A percentile compares a stretch with the other conserved stretches of the same genome.
Conservation (phyloP, 2,888 invertebrate genomes). For the Dicycla oo region DNA sequence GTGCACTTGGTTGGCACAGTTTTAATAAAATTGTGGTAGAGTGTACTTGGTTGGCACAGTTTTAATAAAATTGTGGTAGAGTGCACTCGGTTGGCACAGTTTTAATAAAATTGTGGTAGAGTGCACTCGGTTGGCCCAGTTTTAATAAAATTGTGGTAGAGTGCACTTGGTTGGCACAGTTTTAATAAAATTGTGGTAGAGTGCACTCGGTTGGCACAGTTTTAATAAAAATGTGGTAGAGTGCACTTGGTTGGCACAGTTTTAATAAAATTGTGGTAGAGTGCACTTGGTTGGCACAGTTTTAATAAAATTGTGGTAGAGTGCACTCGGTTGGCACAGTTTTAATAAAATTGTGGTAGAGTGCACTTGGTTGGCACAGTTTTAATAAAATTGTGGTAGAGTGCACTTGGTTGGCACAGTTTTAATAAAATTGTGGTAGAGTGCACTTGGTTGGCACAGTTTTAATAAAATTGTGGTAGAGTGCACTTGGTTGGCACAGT, state of each 20-base stretch:
- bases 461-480: background rate
- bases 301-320: background rate
- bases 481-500: background rate
- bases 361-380: background rate
- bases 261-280: background rate
- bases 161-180: background rate
- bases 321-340: background rate
- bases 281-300: background rate
- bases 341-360: background rate
- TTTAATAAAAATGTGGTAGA: background rate
- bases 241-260: background rate
- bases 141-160: background rate
- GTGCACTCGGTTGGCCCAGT: background rate
- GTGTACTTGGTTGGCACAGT: background rate
- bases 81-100: background rate
- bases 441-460: background rate
- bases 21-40: background rate
- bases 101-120: background rate
- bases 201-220: background rate
- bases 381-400: background rate
- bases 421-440: background rate
- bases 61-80: background rate
- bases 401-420: background rate
- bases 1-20: background rate
- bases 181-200: background rate